Evolutionary conservation across 2,113 vertebrate genomes (phyloP), one percentile per base, ranked within the genome.

Genomic region (Leucosticte australis): DNA sequence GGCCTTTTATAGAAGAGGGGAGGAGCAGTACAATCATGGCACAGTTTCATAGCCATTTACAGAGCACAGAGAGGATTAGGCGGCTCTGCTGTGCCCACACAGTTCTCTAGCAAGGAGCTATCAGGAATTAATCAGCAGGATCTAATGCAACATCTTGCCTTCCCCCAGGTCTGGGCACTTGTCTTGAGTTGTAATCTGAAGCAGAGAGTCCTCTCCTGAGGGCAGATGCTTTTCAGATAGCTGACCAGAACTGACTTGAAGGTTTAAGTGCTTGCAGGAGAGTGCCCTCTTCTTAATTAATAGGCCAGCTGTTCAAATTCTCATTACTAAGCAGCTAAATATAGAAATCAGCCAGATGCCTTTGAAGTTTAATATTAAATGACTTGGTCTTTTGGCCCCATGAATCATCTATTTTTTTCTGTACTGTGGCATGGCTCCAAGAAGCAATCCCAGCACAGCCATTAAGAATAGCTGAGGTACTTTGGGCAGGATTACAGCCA

Each of bases 311-410:
- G 78, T 90, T 93, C 67, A 52, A 79, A 68, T 68, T 68, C 74
- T 87, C 73, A 28, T 91, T 76, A 85, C 53, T 79, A 80, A 37
- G 67, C 63, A 92, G 49, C 65, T 94, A 91, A 96, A 92, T 82
- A 77, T 31, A 95, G 90, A 91, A 88, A 83, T 80, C n/a, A 41
- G 18, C 49, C 67, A 76, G 42, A 88, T 85, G 88, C 46, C 85
- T 94, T 83, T 94, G 90, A 93, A 94, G 85, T 50, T 95, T 85
- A 71, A 63, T 91, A 91, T 83, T 89, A 91, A 92, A 76, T 86
- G 22, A 47, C 41, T 76, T 3, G 14, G 33, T 79, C 78, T 88
- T 93, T 91, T 88, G 88, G 75, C 53, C 88, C 26, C 13, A 30
- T 84, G 57, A 82, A 76, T 91, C 90, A 93, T 85, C 52, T 35